Base-by-base conservation (phyloP, 1,140 invertebrate genomes). In the Bombus cullumanus region DNA sequence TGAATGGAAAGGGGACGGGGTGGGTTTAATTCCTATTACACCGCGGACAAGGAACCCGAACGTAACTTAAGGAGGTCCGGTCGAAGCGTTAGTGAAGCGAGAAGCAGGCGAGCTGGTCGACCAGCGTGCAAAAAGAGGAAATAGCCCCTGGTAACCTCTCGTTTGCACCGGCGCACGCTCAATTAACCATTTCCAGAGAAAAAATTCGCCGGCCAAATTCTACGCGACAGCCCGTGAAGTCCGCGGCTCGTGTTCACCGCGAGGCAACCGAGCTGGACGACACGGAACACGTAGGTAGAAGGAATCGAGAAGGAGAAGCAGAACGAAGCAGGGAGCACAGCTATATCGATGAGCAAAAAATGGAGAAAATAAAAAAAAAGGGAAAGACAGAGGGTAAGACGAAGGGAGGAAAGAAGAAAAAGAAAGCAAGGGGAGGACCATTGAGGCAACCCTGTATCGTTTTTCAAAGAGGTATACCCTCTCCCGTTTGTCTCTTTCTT, bases 161-260 rank as follows among this genome's bases (percentile, higher is more conserved):
- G 86, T 91, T 91, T 90, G 90, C 90, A 91, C 85, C 88, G 81
- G 88, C 74, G 86, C 91, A 91, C 92, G 92, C 90, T 94, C 94
- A 94, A 94, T 95, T 95, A 94, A 92, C 88, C 92, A 92, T 93
- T 92, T 92, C 89, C 88, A 91, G 83, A 81, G 85, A 94, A 92
- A 93, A 94, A 93, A 92, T 94, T 92, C 87, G 89, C 90, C 89
- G 88, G 88, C 89, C 85, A 95, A 93, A 95, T 95, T 92, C 91
- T 92, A 92, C 81, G 94, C 94, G 95, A 95, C 94, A 94, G 95
- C 89, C 92, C 91, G 94, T 95, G 88, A 95, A 94, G 86, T 89
- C 83, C 76, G 79, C 71, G 89, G 92, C 93, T 94, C 93, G 92
- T 94, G 92, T 94, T 94, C 91, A 83, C 68, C 83, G 69, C 78